A percentile compares a stretch with the other conserved stretches of the same genome.
phyloP scores from a whole-genome alignment of 2,888 invertebrate genomes.

The Hypolimnas misippus region DNA sequence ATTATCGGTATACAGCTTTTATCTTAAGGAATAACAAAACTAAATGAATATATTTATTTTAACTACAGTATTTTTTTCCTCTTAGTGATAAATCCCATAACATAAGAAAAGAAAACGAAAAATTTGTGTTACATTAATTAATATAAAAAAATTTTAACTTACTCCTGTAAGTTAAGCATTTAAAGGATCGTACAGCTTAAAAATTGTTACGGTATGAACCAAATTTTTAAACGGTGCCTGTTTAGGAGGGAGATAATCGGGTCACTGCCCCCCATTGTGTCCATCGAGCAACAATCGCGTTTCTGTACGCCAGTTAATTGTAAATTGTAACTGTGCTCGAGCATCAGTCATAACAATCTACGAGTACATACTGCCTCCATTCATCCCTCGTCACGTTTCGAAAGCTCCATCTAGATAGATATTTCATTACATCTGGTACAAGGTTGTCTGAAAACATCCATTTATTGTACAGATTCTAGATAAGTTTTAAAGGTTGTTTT shows the following conservation, averaged over 20 bases:
- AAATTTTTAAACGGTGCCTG: conserved; percentile 24
- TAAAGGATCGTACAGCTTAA: neutral
- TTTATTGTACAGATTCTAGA: conserved; percentile 28
- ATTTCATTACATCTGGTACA: conserved; percentile 35
- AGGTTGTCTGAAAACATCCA: conserved; percentile 36
- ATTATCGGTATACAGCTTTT: no score
- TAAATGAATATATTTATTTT: no score
- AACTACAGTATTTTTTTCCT: no score
- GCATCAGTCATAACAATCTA: conserved; percentile 57
- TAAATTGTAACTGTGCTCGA: conserved; percentile 56
- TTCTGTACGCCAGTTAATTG: conserved; percentile 55
- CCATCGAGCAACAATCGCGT: conserved; percentile 51
- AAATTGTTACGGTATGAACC: conserved; percentile 14
- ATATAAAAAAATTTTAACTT: no score
- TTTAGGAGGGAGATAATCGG: conserved; percentile 48
- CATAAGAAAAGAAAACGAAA: no score
- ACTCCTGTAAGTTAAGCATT: no score
- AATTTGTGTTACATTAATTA: no score
- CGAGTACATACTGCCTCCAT: conserved; percentile 53
- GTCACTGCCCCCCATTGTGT: conserved; percentile 64
- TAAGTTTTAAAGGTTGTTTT: conserved; percentile 27
- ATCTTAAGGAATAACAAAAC: no score
- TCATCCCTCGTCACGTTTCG: conserved; percentile 69
- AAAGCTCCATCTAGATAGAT: conserved; percentile 46
- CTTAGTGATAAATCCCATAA: no score